These are phyloP conservation scores for Rhagologus leucostigma DNA, from an alignment of 2,113 vertebrate species.

Conservation along the genomic window DNA sequence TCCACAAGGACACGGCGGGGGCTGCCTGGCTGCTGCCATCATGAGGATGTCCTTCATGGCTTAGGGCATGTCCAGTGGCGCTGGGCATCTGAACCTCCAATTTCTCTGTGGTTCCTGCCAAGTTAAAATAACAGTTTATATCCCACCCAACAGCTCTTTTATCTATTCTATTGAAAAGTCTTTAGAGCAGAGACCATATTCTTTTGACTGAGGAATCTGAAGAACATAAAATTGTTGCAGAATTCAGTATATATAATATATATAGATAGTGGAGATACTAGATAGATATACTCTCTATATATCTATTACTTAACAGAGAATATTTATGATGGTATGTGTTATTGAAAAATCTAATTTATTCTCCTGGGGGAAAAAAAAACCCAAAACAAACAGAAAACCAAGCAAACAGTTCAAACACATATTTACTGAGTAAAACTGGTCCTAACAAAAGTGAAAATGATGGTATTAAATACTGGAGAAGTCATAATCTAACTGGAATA, in stretches of 20 bases:
- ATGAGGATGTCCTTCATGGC: neutral
- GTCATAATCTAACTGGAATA: neutral
- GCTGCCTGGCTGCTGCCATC: neutral
- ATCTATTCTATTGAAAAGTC: neutral
- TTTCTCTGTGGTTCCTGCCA: neutral
- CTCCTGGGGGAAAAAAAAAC: rapidly evolving
- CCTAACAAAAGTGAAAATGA: neutral
- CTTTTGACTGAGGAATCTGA: neutral
- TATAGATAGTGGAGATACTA: neutral
- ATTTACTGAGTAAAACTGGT: neutral
- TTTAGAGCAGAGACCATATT: neutral
- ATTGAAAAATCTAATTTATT: neutral
- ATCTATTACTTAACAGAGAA: neutral
- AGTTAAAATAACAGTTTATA: neutral
- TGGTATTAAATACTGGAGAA: neutral
- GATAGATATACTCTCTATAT: neutral
- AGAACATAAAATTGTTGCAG: neutral
- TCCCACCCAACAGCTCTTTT: neutral
- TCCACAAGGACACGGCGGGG: neutral
- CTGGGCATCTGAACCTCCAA: neutral
- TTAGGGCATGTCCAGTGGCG: neutral
- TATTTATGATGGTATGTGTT: neutral
- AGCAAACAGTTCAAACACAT: neutral
- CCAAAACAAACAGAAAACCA: neutral
- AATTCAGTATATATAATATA: neutral